Base-by-base conservation (phyloP, 1,140 invertebrate genomes). In the Potamilus streckersoni region DNA sequence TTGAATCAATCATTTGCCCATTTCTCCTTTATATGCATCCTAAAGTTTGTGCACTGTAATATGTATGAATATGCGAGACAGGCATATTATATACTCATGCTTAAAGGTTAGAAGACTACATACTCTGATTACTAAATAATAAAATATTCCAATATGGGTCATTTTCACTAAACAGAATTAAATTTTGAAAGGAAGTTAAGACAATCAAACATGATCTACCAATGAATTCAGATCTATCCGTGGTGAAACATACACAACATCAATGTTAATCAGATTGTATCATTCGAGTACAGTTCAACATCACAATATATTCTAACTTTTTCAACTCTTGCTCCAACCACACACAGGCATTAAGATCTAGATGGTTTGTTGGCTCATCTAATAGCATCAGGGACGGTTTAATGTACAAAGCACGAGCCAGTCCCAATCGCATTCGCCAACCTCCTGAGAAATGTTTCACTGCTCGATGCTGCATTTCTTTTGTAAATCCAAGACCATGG, bases 341-440 rank as follows among this genome's bases (percentile, higher is more conserved):
- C n/a, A 99, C 98, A 91, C 98, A 99, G 64, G 98, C 97, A 87
- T 93, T 98, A 94, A 94, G 88, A 91, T 94, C 93, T 60, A 94
- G 86, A 89, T 94, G 93, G 85, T 94, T 94, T 12, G 93, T 93
- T 0, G 93, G 93, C 83, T 94, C 93, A 85, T 89, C 96, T 5
- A 91, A 77, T n/a, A 91, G 73, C 49, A 91, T 73, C 68, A 90
- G 69, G 13, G 87, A 82, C 0, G 90, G 90, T 71, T 87, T 88
- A 61, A 91, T 84, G 76, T 85, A 90, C 69, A 91, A 79, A 17
- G 88, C 89, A 66, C 89, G 73, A n/a, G 98, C 98, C 49, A 99
- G 91, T n/a, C 98, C 96, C 84, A 99, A 99, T 84, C 98, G 92
- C 98, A 99, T 99, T 73, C 98, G 92, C 98, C 98, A 99, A 87